These are phyloP conservation scores for Acrobeloides nanus DNA, from an alignment of 2,888 invertebrate genomes.

Conservation along the genomic window DNA sequence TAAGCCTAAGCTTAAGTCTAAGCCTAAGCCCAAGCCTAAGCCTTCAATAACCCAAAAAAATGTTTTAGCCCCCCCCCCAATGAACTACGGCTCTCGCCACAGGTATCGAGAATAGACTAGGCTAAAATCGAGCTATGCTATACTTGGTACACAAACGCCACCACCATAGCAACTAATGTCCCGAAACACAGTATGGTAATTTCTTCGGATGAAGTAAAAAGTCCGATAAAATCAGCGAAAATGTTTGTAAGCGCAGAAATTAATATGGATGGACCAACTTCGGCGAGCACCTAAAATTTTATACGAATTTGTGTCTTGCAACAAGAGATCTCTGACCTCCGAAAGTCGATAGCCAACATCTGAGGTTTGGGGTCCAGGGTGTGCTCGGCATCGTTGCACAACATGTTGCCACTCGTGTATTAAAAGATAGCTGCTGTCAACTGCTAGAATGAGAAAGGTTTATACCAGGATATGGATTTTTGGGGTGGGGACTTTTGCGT, in stretches of 20 bases:
- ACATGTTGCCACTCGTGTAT: constrained; percentile 52
- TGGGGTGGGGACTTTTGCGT: no score
- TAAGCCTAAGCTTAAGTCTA: no score
- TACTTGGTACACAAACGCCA: constrained; percentile 45
- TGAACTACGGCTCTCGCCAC: no score
- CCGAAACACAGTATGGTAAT: constrained; percentile 47
- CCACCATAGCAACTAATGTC: constrained; percentile 46
- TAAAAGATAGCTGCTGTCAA: constrained; percentile 48
- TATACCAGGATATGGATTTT: no score
- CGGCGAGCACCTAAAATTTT: constrained; percentile 42
- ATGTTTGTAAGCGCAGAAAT: constrained; percentile 48
- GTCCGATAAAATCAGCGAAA: constrained; percentile 42
- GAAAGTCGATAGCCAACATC: constrained; percentile 42
- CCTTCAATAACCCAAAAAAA: no score
- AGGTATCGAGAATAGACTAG: no score
- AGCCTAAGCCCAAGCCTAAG: no score
- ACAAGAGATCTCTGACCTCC: no score
- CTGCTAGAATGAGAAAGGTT: constrained; percentile 28
- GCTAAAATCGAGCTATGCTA: no score
- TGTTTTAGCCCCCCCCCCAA: no score
- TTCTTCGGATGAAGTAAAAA: constrained; percentile 43
- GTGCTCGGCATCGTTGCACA: constrained; percentile 42
- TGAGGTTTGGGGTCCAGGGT: constrained; percentile 36
- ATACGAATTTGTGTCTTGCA: no score
- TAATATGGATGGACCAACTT: constrained; percentile 48